Evolutionary conservation across 2,113 vertebrate genomes (phyloP).

Genomic region (Scytalopus superciliaris): DNA sequence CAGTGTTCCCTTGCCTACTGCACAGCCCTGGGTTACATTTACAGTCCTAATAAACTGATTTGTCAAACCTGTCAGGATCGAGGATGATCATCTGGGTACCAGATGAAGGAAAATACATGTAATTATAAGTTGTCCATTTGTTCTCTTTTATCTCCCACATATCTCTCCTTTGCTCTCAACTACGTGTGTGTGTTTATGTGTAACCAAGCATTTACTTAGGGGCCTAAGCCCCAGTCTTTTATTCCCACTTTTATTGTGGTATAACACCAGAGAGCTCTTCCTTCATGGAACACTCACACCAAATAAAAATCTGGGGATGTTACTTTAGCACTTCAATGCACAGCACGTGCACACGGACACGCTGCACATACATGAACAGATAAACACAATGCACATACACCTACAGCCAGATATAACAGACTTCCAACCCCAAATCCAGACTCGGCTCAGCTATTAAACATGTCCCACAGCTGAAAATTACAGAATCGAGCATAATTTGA

Average conservation of each 20-base stretch:
- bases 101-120: slow-evolving; percentile 76
- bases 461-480: neutral
- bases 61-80: slow-evolving; percentile 78
- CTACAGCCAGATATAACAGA: rapidly evolving
- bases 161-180: slow-evolving; percentile 50
- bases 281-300: neutral
- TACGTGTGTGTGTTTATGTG: slow-evolving; percentile 17
- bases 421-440: neutral
- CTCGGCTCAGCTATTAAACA: neutral
- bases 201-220: slow-evolving; percentile 17
- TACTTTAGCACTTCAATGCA: neutral
- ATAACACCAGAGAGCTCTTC: neutral
- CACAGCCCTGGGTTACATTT: slow-evolving; percentile 69
- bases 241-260: neutral
- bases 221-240: neutral
- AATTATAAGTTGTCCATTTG: slow-evolving; percentile 78
- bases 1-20: slow-evolving; percentile 50
- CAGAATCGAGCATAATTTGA: neutral
- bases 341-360: neutral
- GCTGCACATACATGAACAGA: neutral
- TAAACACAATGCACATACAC: neutral
- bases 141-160: slow-evolving; percentile 75
- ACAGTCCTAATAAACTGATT: slow-evolving; percentile 81
- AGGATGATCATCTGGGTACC: slow-evolving; percentile 79
- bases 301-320: neutral